Percentiles rank a stretch among this genome's conserved stretches.
These are phyloP conservation scores for Rhyzopertha dominica DNA, from an alignment of 1,140 invertebrate genomes.

Conservation along the genomic window DNA sequence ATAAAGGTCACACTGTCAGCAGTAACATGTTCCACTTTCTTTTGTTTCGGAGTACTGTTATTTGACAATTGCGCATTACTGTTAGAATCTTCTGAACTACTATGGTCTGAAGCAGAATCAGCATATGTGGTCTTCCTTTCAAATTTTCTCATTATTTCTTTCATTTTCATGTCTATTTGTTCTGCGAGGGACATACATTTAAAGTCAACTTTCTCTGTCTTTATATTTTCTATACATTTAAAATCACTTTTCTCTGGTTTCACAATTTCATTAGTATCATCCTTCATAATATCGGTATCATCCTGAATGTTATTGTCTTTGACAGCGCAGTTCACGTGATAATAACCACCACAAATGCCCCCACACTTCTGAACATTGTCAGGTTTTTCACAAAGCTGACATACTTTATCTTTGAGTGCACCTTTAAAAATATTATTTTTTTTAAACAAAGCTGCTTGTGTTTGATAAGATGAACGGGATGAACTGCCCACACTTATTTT, in stretches of 20 bases:
- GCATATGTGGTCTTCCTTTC: slow-evolving; percentile 27
- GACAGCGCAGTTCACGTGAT: slow-evolving; percentile 48
- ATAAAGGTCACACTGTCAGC: slow-evolving; percentile 25
- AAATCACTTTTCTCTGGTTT: slow-evolving; percentile 1
- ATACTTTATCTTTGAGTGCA: slow-evolving; percentile 56
- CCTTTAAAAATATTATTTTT: slow-evolving; percentile 57
- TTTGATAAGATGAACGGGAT: slow-evolving; percentile 23
- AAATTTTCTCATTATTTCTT: slow-evolving; percentile 39
- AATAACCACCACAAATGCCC: slow-evolving; percentile 52
- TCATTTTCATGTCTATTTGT: slow-evolving; percentile 40
- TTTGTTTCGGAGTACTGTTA: slow-evolving; percentile 1
- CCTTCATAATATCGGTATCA: not conserved
- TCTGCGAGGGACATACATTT: slow-evolving; percentile 29
- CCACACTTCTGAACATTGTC: slow-evolving; percentile 60
- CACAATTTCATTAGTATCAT: not conserved
- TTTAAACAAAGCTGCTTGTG: slow-evolving; percentile 22
- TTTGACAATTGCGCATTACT: slow-evolving; percentile 3
- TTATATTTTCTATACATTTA: no score
- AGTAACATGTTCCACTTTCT: slow-evolving; percentile 28
- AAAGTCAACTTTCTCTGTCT: slow-evolving; percentile 13
- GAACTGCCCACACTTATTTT: slow-evolving; percentile 30
- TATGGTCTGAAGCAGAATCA: slow-evolving; percentile 35
- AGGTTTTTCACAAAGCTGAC: slow-evolving; percentile 60
- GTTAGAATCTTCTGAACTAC: slow-evolving; percentile 22
- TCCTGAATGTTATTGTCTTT: not conserved